Evolutionary conservation across 2,888 invertebrate genomes (phyloP).

Genomic region (Nomada goodeniana): DNA sequence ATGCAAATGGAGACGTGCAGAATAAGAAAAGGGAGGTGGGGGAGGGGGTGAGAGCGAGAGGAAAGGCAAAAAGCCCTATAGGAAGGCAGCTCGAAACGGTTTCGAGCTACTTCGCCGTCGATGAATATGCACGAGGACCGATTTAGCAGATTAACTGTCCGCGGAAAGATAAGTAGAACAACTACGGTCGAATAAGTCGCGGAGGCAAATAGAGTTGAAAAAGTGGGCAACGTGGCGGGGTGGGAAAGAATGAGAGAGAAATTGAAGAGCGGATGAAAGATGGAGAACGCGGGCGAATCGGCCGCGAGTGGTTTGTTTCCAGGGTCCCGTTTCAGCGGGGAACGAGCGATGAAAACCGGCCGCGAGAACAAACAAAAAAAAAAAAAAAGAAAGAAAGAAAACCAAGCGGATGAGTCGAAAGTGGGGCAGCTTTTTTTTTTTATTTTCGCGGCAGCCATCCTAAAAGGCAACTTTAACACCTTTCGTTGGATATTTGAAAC

Average conservation of each 20-base stretch:
- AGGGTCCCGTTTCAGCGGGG: conserved; percentile 21
- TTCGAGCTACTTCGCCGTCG: conserved; percentile 32
- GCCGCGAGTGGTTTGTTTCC: conserved; percentile 17
- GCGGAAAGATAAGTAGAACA: conserved; percentile 15
- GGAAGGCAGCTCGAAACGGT: neutral
- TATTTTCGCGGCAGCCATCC: conserved; percentile 18
- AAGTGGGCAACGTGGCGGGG: neutral
- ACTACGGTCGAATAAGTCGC: conserved; percentile 19
- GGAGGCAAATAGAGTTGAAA: neutral
- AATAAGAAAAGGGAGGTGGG: neutral
- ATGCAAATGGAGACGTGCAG: conserved; percentile 24
- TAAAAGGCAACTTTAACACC: conserved; percentile 57
- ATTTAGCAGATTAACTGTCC: conserved; percentile 37
- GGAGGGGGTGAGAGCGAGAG: neutral
- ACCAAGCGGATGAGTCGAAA: conserved; percentile 44
- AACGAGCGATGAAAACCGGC: conserved; percentile 42
- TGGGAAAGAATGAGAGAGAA: neutral
- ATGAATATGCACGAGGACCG: conserved; percentile 37
- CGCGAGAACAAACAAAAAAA: conserved; percentile 24
- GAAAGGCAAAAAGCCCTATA: conserved; percentile 9
- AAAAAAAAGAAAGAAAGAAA: neutral
- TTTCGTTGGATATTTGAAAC: conserved; percentile 36
- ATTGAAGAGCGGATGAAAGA: neutral
- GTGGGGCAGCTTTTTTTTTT: conserved; percentile 43
- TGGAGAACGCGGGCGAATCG: neutral